These are phyloP conservation scores for Lordiphosa fenestrarum DNA, from an alignment of 2,888 invertebrate species.

Conservation along the genomic window DNA sequence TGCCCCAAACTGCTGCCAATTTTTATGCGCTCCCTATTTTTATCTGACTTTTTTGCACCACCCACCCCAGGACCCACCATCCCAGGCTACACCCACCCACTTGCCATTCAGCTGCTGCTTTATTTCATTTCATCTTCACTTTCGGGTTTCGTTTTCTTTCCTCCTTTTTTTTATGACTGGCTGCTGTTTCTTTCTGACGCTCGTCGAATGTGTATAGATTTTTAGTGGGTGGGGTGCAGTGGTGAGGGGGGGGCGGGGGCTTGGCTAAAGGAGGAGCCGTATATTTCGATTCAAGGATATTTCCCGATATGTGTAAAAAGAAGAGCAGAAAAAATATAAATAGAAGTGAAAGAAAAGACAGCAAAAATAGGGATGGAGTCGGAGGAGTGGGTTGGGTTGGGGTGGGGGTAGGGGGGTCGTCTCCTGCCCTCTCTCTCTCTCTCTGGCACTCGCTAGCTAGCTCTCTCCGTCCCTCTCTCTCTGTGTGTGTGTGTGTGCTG, in stretches of 20 bases:
- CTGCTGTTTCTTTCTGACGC: conserved; percentile 59
- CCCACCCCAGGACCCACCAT: conserved; percentile 10
- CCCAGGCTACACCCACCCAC: conserved; percentile 14
- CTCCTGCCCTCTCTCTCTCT: not conserved
- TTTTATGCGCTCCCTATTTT: conserved; percentile 74
- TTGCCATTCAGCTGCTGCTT: conserved; percentile 54
- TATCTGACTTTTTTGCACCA: conserved; percentile 42
- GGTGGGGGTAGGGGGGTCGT: too few species aligned
- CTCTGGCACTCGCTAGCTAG: conserved; percentile 10
- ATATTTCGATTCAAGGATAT: conserved; percentile 73
- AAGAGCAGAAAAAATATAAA: conserved; percentile 24
- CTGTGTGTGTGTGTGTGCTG: not conserved
- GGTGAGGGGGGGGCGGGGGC: conserved; percentile 1
- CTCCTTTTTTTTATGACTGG: conserved; percentile 50
- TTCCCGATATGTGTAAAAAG: conserved; percentile 68
- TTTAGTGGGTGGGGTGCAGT: conserved; percentile 14
- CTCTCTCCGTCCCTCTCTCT: not conserved
- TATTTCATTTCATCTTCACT: conserved; percentile 73
- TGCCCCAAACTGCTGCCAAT: conserved; percentile 72
- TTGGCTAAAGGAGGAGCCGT: conserved; percentile 55
- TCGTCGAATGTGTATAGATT: conserved; percentile 69
- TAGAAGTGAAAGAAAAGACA: conserved; percentile 49
- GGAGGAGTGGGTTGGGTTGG: not conserved
- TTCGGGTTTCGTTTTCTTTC: conserved; percentile 61
- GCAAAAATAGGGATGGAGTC: conserved; percentile 41